These are phyloP conservation scores for Tautogolabrus adspersus DNA, from an alignment of 2,113 vertebrate species.

Conservation along the genomic window DNA sequence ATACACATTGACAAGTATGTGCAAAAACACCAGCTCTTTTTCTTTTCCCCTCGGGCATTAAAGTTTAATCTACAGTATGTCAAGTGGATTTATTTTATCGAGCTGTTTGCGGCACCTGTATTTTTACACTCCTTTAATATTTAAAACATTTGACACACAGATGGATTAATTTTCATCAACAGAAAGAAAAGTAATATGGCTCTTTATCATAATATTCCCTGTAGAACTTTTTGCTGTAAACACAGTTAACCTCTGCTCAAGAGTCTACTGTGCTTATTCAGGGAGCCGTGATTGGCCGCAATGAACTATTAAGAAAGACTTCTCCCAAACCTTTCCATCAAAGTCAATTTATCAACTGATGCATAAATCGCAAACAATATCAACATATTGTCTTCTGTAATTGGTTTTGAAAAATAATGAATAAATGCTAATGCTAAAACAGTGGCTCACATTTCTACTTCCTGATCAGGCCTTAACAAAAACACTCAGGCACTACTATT, in stretches of 20 bases:
- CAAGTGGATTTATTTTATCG: conserved; percentile 61
- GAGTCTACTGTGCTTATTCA: background rate
- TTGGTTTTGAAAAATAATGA: too few species aligned
- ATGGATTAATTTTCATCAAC: conserved; percentile 21
- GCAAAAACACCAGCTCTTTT: conserved; percentile 16
- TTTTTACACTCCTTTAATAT: conserved; percentile 65
- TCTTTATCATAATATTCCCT: conserved; percentile 13
- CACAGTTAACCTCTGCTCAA: conserved; percentile 36
- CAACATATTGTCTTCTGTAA: too few species aligned
- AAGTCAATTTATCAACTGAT: too few species aligned
- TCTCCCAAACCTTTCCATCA: too few species aligned
- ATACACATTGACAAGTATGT: background rate
- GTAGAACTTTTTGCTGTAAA: conserved; percentile 13
- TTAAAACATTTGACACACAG: conserved; percentile 46
- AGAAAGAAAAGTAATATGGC: background rate
- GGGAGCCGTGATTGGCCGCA: background rate
- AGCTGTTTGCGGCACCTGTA: conserved; percentile 62
- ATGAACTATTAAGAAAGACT: too few species aligned
- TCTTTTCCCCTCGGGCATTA: conserved; percentile 54
- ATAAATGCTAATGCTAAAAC: too few species aligned
- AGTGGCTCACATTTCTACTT: too few species aligned
- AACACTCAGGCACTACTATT: too few species aligned
- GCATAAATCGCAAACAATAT: too few species aligned
- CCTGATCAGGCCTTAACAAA: too few species aligned
- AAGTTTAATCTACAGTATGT: conserved; percentile 70